These are phyloP conservation scores for Mallotus villosus DNA, from an alignment of 2,797 vertebrate genomes.

Conservation along the genomic window DNA sequence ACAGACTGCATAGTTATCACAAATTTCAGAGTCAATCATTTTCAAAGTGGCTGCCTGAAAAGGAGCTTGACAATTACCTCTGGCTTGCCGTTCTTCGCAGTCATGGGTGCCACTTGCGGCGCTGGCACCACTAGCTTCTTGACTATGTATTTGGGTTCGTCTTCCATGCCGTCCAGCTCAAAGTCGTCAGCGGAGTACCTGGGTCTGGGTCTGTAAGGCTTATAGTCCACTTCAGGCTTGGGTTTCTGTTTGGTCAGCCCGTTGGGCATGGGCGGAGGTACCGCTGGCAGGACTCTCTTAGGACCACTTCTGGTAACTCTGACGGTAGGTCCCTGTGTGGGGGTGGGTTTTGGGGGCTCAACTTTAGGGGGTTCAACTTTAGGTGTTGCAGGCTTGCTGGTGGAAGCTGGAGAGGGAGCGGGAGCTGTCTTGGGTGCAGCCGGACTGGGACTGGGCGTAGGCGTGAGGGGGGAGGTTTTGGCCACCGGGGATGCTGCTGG, in stretches of 20 bases:
- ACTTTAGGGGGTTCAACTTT: conserved; percentile 59
- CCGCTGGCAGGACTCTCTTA: conserved; percentile 69
- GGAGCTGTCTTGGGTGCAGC: conserved; percentile 21
- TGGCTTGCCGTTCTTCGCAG: conserved; percentile 46
- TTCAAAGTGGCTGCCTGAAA: neutral
- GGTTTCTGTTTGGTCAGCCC: conserved; percentile 68
- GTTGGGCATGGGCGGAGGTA: conserved; percentile 78
- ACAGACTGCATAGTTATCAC: neutral
- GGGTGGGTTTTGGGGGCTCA: conserved; percentile 40
- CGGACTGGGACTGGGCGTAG: conserved; percentile 37
- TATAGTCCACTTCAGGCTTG: conserved; percentile 73
- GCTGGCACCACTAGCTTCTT: conserved; percentile 26
- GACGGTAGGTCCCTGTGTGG: conserved; percentile 39
- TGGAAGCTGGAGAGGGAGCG: conserved; percentile 31
- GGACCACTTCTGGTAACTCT: conserved; percentile 62
- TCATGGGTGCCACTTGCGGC: conserved; percentile 1
- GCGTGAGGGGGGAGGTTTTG: conserved; percentile 19
- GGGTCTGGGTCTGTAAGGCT: conserved; percentile 76
- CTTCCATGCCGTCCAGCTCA: conserved; percentile 73
- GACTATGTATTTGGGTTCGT: conserved; percentile 56
- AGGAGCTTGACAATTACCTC: conserved; percentile 47
- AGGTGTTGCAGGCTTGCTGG: conserved; percentile 36
- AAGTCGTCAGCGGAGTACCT: conserved; percentile 80
- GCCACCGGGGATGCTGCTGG: conserved; percentile 28
- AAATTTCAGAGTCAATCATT: neutral